Evolutionary conservation across 2,888 invertebrate species (phyloP).

Genomic region (Leptopilina myrica): DNA sequence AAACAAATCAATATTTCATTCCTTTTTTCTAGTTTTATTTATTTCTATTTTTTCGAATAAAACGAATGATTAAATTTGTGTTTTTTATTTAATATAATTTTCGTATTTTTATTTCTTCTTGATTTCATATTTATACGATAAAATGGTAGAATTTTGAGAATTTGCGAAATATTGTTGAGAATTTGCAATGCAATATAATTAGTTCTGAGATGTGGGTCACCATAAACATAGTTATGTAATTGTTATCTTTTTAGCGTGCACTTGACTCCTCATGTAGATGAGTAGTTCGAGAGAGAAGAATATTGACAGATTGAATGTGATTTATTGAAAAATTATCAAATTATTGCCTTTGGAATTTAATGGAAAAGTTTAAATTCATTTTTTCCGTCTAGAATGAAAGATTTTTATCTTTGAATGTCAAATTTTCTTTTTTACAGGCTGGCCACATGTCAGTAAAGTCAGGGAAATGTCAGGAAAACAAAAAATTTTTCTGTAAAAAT

Average conservation of each 20-base stretch:
- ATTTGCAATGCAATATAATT: constrained; percentile 46
- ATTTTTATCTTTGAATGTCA: not conserved
- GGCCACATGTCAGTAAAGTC: too few relatives aligned
- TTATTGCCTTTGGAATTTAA: not conserved
- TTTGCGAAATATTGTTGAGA: not conserved
- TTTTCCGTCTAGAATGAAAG: not conserved
- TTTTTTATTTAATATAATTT: not conserved
- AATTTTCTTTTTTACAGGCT: not conserved
- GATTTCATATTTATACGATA: not conserved
- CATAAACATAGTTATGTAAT: constrained; percentile 71
- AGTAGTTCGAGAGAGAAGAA: constrained; percentile 4
- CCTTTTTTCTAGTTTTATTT: not conserved
- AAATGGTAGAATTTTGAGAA: not conserved
- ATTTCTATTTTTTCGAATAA: not conserved
- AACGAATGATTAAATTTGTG: not conserved
- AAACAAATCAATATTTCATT: not conserved
- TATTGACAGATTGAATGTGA: constrained; percentile 12
- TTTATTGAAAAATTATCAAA: not conserved
- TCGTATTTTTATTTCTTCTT: not conserved
- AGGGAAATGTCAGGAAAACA: too few relatives aligned
- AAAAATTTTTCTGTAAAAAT: too few relatives aligned
- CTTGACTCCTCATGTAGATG: constrained; percentile 48
- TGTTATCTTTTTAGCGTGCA: constrained; percentile 59
- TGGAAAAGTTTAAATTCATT: not conserved
- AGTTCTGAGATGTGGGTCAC: constrained; percentile 59